Evolutionary conservation across 2,888 invertebrate species (phyloP), one percentile per base, ranked within the genome.

Genomic region (Drosophila quasianomalipes): DNA sequence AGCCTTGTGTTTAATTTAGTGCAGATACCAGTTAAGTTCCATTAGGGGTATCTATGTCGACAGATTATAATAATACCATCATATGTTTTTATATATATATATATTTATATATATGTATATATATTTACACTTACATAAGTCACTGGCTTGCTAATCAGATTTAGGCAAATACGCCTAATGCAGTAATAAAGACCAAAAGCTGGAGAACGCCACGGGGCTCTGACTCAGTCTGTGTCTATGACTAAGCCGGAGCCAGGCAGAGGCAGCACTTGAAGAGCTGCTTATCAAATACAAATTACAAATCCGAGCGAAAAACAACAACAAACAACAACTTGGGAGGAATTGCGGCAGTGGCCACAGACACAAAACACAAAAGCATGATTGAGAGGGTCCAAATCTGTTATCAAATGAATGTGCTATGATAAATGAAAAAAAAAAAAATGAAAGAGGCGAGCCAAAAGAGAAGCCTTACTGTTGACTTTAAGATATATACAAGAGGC

Each of bases 271-370:
- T 77, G 70, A 83, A 68, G 74, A 76, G 69, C 65, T 71, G 72
- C 72, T 72, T 86, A 87, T 87, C 87, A 87, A 87, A 91, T 76
- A 84, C 82, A 79, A 87, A 86, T 87, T 87, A 89, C 90, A 91
- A 91, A 87, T 87, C 90, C 87, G 51, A 54, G 52, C 70, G 14
- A 39, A 52, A 37, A 65, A 62, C 62, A 39, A 52, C 33, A 65
- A 62, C 62, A 39, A 51, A 60, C 52, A 69, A 49, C 59, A 69
- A 53, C 37, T 61, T 64, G 54, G 44, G 39, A 31, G 39, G 51
- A 26, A n/a, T 49, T 54, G 67, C 64, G 52, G 47, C 68, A 71
- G 51, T 74, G 70, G 76, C 64, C 72, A 62, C 68, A 73, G 73
- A 68, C 71, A 55, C 73, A 74, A 82, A 67, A 68, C 55, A 85